A percentile compares a stretch with the other conserved stretches of the same genome.
Evolutionary conservation across 2,888 invertebrate genomes (phyloP).

Genomic region (Mantis religiosa): DNA sequence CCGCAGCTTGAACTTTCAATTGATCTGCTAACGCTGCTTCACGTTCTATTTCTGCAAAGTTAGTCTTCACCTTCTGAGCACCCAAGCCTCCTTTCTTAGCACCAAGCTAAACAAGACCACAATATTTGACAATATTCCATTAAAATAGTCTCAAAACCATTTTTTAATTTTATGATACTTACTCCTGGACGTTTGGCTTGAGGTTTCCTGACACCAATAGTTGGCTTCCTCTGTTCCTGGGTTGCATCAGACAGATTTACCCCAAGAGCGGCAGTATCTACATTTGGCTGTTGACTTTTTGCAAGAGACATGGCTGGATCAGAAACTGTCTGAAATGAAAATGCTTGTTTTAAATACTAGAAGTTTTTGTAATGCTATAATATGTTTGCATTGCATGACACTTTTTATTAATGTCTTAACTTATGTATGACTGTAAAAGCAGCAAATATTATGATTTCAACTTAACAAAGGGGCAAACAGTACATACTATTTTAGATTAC

Average conservation of each 20-base stretch:
- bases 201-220: conserved; percentile 67
- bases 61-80: conserved; percentile 89
- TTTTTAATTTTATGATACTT: conserved; percentile 38
- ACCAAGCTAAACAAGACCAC: conserved; percentile 60
- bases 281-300: conserved; percentile 41
- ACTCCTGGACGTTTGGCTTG: conserved; percentile 67
- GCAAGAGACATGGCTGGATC: not conserved
- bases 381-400: too few species aligned
- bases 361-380: too few species aligned
- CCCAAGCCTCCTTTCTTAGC: conserved; percentile 86
- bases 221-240: conserved; percentile 55
- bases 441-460: too few species aligned
- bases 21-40: conserved; percentile 84
- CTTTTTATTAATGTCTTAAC: too few species aligned
- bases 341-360: not conserved
- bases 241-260: conserved; percentile 33
- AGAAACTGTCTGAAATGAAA: not conserved
- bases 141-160: too few species aligned
- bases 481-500: too few species aligned
- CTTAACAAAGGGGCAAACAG: too few species aligned
- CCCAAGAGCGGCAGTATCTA: conserved; percentile 44
- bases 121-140: not conserved
- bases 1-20: conserved; percentile 50
- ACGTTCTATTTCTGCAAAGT: conserved; percentile 92
- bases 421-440: too few species aligned